Percentiles rank a stretch among this genome's conserved stretches.
phyloP scores from a whole-genome alignment of 2,797 vertebrate species.

The Dryobates pubescens region DNA sequence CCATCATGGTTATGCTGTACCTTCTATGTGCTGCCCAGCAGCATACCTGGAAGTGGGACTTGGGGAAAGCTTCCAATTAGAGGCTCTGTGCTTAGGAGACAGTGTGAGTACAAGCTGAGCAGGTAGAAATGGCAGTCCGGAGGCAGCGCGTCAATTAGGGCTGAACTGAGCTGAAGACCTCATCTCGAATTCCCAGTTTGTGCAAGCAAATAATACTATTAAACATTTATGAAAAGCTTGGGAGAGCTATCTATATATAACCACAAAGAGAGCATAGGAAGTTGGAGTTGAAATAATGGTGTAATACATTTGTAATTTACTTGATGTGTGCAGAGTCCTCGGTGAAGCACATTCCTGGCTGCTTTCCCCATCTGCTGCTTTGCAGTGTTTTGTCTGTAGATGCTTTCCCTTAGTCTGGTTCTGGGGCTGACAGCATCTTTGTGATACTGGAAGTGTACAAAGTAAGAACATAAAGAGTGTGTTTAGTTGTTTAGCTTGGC shows the following conservation, averaged over 20 bases:
- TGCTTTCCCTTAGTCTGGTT: neutral
- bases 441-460: neutral
- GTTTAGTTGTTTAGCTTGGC: neutral
- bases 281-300: neutral
- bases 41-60: neutral
- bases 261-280: slow-evolving; percentile 2
- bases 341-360: neutral
- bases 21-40: neutral
- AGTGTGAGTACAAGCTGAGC: neutral
- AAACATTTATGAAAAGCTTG: slow-evolving; percentile 22
- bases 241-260: neutral
- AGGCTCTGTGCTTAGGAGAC: neutral
- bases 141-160: neutral
- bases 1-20: neutral
- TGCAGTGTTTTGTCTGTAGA: neutral
- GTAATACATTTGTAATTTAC: slow-evolving; percentile 4
- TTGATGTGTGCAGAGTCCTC: neutral
- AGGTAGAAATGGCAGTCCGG: neutral
- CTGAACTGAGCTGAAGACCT: slow-evolving; percentile 11
- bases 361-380: slow-evolving; percentile 9
- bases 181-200: slow-evolving; percentile 22
- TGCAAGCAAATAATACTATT: neutral
- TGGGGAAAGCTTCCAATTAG: neutral
- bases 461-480: neutral
- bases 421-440: neutral